Percentiles rank a stretch among this genome's conserved stretches.
These are phyloP conservation scores for Opisthocomus hoazin DNA, from an alignment of 2,113 vertebrate genomes.

Conservation along the genomic window DNA sequence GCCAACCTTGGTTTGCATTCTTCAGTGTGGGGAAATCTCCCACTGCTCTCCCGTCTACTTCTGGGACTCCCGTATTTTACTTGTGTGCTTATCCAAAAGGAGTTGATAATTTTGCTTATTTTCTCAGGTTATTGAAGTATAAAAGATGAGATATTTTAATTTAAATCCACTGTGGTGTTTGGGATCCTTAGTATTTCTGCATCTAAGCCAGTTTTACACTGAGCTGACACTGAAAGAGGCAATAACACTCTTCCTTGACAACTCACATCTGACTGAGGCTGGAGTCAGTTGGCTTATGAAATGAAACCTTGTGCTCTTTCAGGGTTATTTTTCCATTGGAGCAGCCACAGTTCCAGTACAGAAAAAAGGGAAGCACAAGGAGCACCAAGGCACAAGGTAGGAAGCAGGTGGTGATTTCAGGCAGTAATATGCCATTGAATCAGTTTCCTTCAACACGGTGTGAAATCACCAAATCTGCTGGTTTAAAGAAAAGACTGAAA, in stretches of 20 bases:
- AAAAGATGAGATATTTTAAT: background rate
- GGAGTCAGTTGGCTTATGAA: background rate
- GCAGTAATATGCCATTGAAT: background rate
- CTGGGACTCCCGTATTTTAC: background rate
- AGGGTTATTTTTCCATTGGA: background rate
- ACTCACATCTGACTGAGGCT: background rate
- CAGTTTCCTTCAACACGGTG: background rate
- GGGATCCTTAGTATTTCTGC: background rate
- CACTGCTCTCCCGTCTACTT: background rate
- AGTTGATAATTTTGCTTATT: background rate
- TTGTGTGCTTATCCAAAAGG: background rate
- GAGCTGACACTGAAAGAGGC: background rate
- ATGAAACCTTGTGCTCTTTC: background rate
- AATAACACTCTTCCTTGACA: background rate
- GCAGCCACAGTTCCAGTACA: fast-evolving
- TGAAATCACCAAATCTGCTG: background rate
- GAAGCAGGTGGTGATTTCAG: background rate
- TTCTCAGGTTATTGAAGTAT: background rate
- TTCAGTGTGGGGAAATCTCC: background rate
- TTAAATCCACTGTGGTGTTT: background rate
- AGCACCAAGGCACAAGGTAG: background rate
- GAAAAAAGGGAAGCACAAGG: fast-evolving
- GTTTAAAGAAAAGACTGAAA: background rate
- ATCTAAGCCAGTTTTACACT: background rate
- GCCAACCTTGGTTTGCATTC: background rate